These are phyloP conservation scores for Euphydryas editha DNA, from an alignment of 2,888 invertebrate species.

Conservation along the genomic window DNA sequence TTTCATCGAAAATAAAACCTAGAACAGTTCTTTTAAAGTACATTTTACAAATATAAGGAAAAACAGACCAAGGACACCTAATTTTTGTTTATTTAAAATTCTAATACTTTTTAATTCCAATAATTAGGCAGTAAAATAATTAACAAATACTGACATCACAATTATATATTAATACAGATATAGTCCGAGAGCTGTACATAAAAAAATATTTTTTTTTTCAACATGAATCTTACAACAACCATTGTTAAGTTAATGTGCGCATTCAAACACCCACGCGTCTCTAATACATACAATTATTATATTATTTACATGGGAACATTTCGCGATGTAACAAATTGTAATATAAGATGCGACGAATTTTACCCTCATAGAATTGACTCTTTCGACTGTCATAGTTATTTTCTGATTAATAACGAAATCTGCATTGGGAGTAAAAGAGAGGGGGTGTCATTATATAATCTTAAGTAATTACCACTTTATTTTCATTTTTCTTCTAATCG, in stretches of 20 bases:
- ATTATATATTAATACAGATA: conserved; percentile 4
- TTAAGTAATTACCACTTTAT: no score
- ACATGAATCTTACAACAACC: conserved; percentile 34
- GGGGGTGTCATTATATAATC: no score
- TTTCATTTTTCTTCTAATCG: no score
- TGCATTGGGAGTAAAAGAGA: no score
- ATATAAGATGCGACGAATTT: conserved; percentile 29
- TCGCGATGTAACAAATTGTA: conserved; percentile 30
- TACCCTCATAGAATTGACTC: no score
- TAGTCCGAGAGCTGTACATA: conserved; percentile 20
- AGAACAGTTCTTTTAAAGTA: no score
- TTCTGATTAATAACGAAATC: no score
- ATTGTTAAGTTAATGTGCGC: conserved; percentile 39
- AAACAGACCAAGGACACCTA: not conserved
- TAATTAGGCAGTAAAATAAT: not conserved
- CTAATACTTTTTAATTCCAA: not conserved
- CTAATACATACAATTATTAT: conserved; percentile 41
- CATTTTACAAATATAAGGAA: not conserved
- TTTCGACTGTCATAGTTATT: no score
- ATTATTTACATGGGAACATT: conserved; percentile 41
- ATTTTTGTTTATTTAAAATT: no score
- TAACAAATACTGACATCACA: not conserved
- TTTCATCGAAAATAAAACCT: no score
- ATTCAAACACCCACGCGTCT: conserved; percentile 39
- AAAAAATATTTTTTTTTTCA: conserved; percentile 11